Percentiles rank a stretch among this genome's conserved stretches.
These are phyloP conservation scores for Drosophila teissieri DNA, from an alignment of 1,140 invertebrate species.

Conservation along the genomic window DNA sequence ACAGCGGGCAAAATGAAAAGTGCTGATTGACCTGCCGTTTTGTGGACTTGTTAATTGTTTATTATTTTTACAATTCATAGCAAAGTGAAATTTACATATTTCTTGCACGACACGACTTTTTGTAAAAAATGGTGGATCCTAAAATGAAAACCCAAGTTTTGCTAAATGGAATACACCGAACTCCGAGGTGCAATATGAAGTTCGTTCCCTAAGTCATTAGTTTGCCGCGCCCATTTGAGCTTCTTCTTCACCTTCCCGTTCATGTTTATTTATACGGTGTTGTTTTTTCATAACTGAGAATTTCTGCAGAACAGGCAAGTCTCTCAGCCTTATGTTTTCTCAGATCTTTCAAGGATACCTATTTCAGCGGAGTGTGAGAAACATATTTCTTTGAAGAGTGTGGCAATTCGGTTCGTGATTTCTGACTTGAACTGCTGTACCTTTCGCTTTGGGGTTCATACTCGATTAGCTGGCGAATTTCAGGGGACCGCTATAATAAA, in stretches of 20 bases:
- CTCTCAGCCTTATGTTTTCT: slow-evolving; percentile 64
- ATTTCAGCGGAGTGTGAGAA: slow-evolving; percentile 45
- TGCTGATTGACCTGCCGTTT: slow-evolving; percentile 36
- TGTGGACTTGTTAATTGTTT: slow-evolving; percentile 43
- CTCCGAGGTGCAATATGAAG: slow-evolving; percentile 19
- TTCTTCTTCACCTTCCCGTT: slow-evolving; percentile 11
- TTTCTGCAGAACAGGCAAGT: slow-evolving; percentile 65
- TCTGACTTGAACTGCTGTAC: slow-evolving; percentile 31
- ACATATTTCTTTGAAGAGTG: slow-evolving; percentile 20
- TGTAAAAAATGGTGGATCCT: slow-evolving; percentile 10
- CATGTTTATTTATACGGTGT: slow-evolving; percentile 35
- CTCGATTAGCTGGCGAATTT: slow-evolving; percentile 73
- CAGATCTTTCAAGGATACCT: slow-evolving; percentile 66
- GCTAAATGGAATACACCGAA: slow-evolving; percentile 23
- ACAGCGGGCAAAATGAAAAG: slow-evolving; percentile 20
- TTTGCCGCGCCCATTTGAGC: slow-evolving; percentile 47
- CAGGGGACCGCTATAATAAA: slow-evolving; percentile 71
- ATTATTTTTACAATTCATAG: slow-evolving; percentile 57
- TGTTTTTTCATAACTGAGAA: slow-evolving; percentile 33
- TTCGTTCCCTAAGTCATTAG: slow-evolving; percentile 56
- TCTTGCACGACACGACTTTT: slow-evolving; percentile 66
- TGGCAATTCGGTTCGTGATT: slow-evolving; percentile 34
- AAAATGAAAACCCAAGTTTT: slow-evolving; percentile 17
- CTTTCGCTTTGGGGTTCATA: slow-evolving; percentile 74
- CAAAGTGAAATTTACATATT: slow-evolving; percentile 69